Percentiles rank a stretch among this genome's conserved stretches.
phyloP scores from a whole-genome alignment of 2,888 invertebrate species.

The Tineola bisselliella region DNA sequence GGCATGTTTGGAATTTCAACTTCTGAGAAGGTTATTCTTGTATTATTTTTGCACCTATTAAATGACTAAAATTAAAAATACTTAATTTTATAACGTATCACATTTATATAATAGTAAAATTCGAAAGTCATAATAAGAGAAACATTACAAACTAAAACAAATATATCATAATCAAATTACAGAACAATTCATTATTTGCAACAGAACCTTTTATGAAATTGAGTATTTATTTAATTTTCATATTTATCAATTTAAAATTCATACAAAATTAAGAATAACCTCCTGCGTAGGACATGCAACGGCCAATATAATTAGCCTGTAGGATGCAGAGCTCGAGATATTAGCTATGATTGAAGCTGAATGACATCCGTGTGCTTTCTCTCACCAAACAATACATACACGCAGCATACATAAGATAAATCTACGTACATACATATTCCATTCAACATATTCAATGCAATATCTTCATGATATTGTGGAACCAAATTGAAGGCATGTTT shows the following conservation, averaged over 20 bases:
- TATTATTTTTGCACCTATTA: conserved; percentile 18
- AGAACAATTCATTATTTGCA: too few species aligned
- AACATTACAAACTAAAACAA: too few species aligned
- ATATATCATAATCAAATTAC: too few species aligned
- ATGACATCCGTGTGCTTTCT: background rate
- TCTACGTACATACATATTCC: background rate
- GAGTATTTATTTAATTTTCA: too few species aligned
- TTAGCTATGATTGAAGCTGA: conserved; percentile 2
- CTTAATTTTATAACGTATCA: too few species aligned
- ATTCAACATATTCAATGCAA: background rate
- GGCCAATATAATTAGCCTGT: conserved; percentile 2
- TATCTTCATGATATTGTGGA: background rate
- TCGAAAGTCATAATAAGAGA: too few species aligned
- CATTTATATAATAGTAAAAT: too few species aligned
- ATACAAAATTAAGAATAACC: conserved; percentile 3
- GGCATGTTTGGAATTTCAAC: conserved; percentile 13
- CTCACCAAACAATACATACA: background rate
- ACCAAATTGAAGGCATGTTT: background rate
- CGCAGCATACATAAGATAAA: background rate
- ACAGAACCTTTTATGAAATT: too few species aligned
- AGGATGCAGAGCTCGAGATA: background rate
- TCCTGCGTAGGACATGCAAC: background rate
- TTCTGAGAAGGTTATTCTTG: conserved; percentile 8
- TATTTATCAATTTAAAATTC: background rate
- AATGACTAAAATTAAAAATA: conserved; percentile 15